Percentiles rank a stretch among this genome's conserved stretches.
phyloP scores from a whole-genome alignment of 2,888 invertebrate species.

The Lasioglossum zephyrum region DNA sequence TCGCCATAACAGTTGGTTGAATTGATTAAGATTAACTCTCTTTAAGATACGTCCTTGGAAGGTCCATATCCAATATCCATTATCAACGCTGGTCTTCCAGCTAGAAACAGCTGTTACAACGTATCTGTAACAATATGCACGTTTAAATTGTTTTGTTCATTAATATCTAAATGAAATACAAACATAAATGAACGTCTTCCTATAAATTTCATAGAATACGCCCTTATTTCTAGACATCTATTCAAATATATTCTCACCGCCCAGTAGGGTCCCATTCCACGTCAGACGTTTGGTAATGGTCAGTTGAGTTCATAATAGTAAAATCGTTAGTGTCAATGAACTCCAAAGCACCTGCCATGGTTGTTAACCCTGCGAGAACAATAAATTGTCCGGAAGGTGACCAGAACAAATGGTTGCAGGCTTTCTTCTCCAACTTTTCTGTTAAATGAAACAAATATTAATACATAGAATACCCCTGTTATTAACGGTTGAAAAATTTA shows the following conservation, averaged over 20 bases:
- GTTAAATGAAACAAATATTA: slow-evolving; percentile 42
- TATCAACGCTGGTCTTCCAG: slow-evolving; percentile 97
- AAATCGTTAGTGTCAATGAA: slow-evolving; percentile 98
- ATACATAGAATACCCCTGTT: neutral
- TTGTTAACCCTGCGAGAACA: slow-evolving; percentile 94
- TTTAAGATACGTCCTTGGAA: slow-evolving; percentile 95
- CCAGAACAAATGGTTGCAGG: slow-evolving; percentile 97
- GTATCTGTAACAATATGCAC: slow-evolving; percentile 85
- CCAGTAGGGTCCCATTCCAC: slow-evolving; percentile 99
- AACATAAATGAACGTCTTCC: neutral
- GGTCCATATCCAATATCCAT: slow-evolving; percentile 98
- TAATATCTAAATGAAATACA: neutral
- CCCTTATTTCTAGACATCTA: slow-evolving; percentile 1
- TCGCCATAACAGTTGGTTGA: slow-evolving; percentile 98
- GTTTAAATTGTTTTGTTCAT: neutral
- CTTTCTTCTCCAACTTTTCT: slow-evolving; percentile 90
- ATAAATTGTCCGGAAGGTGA: slow-evolving; percentile 98
- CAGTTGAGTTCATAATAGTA: slow-evolving; percentile 96
- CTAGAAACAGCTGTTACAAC: slow-evolving; percentile 97
- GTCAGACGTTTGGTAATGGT: slow-evolving; percentile 97
- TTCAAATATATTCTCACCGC: slow-evolving; percentile 84
- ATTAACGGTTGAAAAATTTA: slow-evolving; percentile 18
- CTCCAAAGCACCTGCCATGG: slow-evolving; percentile 95
- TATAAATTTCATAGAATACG: neutral
- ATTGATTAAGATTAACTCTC: slow-evolving; percentile 95